phyloP scores from a whole-genome alignment of 92 coral and sea anemone genomes.

The Porites divaricata region DNA sequence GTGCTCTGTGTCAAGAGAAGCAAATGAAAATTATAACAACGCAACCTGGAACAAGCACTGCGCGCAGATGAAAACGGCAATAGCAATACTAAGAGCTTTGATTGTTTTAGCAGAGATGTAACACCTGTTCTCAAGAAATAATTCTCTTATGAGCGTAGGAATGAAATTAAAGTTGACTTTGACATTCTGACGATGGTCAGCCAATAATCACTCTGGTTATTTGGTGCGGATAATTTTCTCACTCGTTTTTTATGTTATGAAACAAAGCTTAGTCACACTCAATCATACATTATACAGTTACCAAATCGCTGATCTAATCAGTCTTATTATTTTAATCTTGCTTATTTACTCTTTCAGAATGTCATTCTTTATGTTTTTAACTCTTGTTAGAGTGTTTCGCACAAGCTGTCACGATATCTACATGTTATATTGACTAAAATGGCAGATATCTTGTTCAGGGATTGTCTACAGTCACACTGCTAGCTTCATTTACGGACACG shows the following conservation, averaged over 20 bases:
- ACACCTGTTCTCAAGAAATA: neutral
- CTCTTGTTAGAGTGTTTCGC: neutral
- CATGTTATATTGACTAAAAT: too few species aligned
- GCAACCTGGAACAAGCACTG: neutral
- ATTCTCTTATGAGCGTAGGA: neutral
- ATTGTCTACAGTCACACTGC: neutral
- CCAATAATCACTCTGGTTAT: conserved; percentile 30
- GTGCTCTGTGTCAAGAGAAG: neutral
- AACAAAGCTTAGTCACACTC: conserved; percentile 42
- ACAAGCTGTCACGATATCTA: neutral
- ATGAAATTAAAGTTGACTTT: neutral
- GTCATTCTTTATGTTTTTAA: neutral
- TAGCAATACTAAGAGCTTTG: conserved; percentile 4
- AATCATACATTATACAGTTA: conserved; percentile 11
- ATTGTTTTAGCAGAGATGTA: neutral
- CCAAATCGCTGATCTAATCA: conserved; percentile 22
- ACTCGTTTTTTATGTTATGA: conserved; percentile 9
- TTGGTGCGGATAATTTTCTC: conserved; percentile 14
- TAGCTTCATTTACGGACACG: neutral
- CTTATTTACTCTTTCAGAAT: neutral
- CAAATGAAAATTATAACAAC: neutral
- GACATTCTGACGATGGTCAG: neutral
- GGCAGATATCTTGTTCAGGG: neutral
- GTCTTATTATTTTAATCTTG: neutral
- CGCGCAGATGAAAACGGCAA: neutral